Evolutionary conservation across 2,113 vertebrate genomes (phyloP).

Genomic region (Choloepus hoffmanni): DNA sequence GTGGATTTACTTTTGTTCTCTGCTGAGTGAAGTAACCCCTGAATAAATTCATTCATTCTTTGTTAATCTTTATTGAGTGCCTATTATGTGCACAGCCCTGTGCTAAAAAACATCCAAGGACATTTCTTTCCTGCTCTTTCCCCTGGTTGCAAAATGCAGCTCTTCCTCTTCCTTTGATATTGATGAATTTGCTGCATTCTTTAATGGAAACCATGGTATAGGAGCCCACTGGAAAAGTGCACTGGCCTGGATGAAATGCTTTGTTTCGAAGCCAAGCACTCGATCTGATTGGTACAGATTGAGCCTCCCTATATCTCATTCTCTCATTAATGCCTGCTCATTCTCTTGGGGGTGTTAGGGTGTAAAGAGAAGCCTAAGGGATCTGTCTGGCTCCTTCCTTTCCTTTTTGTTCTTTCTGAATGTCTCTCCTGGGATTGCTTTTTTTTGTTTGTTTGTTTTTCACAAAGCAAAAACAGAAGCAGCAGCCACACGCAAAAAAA

Average conservation of each 20-base stretch:
- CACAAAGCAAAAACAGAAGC: slow-evolving; percentile 46
- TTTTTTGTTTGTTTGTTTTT: not conserved
- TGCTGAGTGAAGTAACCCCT: not conserved
- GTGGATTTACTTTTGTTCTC: slow-evolving; percentile 21
- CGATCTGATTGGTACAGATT: not conserved
- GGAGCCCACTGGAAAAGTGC: not conserved
- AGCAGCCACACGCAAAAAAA: not conserved
- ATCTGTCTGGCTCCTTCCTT: not conserved
- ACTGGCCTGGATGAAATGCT: not conserved
- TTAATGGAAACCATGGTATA: not conserved
- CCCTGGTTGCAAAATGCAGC: not conserved
- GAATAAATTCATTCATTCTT: slow-evolving; percentile 2
- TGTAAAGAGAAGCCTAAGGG: not conserved
- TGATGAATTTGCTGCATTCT: slow-evolving; percentile 10
- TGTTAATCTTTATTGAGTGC: slow-evolving; percentile 39
- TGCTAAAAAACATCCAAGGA: not conserved
- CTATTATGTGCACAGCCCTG: not conserved
- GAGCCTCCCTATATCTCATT: not conserved
- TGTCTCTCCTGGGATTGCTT: not conserved
- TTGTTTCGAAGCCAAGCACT: not conserved
- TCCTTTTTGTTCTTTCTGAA: slow-evolving; percentile 36
- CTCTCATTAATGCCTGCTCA: slow-evolving; percentile 33
- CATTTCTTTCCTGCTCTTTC: not conserved
- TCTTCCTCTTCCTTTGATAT: slow-evolving; percentile 45
- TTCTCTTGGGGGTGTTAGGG: not conserved